phyloP scores from a whole-genome alignment of 2,888 invertebrate genomes.

The Bibio marci region DNA sequence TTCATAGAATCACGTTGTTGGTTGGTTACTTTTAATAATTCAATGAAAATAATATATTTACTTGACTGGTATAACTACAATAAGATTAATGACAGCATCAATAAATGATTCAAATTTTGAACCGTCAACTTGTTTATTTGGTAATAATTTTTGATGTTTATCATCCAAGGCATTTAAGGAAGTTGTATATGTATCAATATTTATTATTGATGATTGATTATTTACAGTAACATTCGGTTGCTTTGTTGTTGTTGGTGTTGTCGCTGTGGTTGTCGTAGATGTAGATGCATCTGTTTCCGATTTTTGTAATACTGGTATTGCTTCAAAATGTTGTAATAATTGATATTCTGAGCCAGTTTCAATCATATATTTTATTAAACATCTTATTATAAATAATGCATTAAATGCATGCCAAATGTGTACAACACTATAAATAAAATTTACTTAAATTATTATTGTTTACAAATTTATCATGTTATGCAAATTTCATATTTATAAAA shows the following conservation, averaged over 20 bases:
- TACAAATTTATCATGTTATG: too few relatives aligned
- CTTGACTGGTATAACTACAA: slow-evolving; percentile 29
- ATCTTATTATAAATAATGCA: slow-evolving; percentile 76
- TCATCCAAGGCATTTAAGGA: too few relatives aligned
- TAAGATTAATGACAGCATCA: slow-evolving; percentile 27
- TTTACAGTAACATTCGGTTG: too few relatives aligned
- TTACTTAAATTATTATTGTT: neutral
- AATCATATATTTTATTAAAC: slow-evolving; percentile 70
- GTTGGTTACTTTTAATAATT: too few relatives aligned
- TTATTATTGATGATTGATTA: too few relatives aligned
- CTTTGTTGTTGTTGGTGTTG: neutral
- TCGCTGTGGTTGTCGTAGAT: slow-evolving; percentile 18
- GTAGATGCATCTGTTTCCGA: slow-evolving; percentile 14
- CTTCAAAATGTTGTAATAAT: slow-evolving; percentile 65
- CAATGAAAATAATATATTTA: slow-evolving; percentile 10
- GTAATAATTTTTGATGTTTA: slow-evolving; percentile 6
- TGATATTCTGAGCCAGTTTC: slow-evolving; percentile 83
- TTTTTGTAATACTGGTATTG: slow-evolving; percentile 26
- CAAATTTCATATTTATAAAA: too few relatives aligned
- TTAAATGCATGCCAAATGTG: slow-evolving; percentile 91
- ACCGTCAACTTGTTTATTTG: slow-evolving; percentile 19
- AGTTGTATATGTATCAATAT: too few relatives aligned
- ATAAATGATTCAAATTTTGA: slow-evolving; percentile 28
- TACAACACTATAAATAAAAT: slow-evolving; percentile 31
- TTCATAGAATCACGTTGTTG: too few relatives aligned